Conservation (phyloP, 2,888 invertebrate species). For the Ecliptopera silaceata region DNA sequence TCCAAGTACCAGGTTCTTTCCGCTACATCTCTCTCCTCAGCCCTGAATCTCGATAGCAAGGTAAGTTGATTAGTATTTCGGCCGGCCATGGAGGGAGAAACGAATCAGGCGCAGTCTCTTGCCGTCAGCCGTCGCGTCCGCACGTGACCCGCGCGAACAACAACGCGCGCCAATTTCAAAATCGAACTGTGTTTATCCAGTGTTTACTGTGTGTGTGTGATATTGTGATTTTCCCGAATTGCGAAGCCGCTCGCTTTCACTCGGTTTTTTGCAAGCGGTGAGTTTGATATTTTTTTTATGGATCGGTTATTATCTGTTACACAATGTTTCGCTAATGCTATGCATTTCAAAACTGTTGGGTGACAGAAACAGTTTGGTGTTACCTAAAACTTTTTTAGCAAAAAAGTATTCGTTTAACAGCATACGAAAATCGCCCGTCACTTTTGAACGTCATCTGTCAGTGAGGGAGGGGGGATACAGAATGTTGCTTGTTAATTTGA, state of each 20-base stretch:
- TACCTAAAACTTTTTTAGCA: not conserved
- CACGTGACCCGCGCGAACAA: constrained; percentile 58
- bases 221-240: constrained; percentile 45
- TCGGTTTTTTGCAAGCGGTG: constrained; percentile 71
- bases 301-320: constrained; percentile 62
- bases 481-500: not conserved
- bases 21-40: constrained; percentile 55
- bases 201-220: constrained; percentile 71
- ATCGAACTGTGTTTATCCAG: constrained; percentile 57
- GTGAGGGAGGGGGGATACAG: not conserved
- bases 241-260: constrained; percentile 55
- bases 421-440: constrained; percentile 12
- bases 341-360: constrained; percentile 49
- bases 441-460: constrained; percentile 14
- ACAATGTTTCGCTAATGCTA: constrained; percentile 57
- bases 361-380: constrained; percentile 29
- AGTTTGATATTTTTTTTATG: constrained; percentile 69
- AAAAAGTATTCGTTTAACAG: not conserved
- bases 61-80: constrained; percentile 80
- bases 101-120: constrained; percentile 70
- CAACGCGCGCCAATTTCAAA: constrained; percentile 54
- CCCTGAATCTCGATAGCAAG: constrained; percentile 72
- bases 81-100: constrained; percentile 68
- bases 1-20: constrained; percentile 2
- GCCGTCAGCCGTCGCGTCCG: constrained; percentile 72